Evolutionary conservation across 2,888 invertebrate species (phyloP), one percentile per base, ranked within the genome.

Genomic region (Nymphalis urticae): DNA sequence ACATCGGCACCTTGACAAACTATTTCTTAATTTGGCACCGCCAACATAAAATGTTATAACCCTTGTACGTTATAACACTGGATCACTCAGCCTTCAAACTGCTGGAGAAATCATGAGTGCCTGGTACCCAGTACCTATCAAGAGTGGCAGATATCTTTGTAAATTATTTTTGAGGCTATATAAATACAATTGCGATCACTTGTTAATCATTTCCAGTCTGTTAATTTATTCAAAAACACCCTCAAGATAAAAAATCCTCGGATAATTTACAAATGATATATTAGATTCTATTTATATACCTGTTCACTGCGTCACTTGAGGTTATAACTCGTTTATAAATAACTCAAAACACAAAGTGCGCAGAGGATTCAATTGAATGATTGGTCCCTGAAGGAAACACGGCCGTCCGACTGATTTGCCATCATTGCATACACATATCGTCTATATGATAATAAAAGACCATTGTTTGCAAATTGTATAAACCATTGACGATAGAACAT

Each of bases 331-430:
- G 36, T 61, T 50, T 70, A 70, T 66, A 72, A 72, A 72, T 72
- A 72, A 65, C 47, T 60, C 60, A 62, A 47, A 42, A 59, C 59
- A 56, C 71, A 69, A 69, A 62, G 68, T 69, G 66, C 68, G 67
- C 69, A 75, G 75, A 74, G 68, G 73, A 71, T 73, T 80, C 80
- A 82, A 87, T 85, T 84, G 85, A 79, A 86, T 84, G 85, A 87
- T 86, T 83, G 79, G 61, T 69, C 76, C 66, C 73, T 74, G 68
- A 62, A 66, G 71, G 72, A 67, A 71, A 64, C 62, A 62, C 51
- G 65, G 64, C 56, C 61, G 72, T 54, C 36, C 56, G 60, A 60
- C 59, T 67, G 69, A 74, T 73, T 70, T 64, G 65, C 54, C 56
- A 56, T 64, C 66, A 61, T 27, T 66, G 58, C 50, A 48, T 61